Conservation (phyloP, 2,797 vertebrate genomes). For the Nasua narica region DNA sequence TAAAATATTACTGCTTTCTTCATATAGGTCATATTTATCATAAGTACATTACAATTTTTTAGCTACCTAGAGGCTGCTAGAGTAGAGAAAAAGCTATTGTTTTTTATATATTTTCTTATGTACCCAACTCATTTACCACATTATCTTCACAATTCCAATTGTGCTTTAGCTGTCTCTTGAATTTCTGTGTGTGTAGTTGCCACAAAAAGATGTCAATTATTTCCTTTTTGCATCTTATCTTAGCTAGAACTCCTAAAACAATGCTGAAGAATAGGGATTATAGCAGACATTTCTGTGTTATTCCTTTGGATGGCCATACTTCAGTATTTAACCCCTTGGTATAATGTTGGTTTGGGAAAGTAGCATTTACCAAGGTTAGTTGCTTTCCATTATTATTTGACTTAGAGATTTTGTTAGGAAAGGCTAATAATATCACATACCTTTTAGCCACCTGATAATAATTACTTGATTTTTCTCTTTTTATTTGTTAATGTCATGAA, state of each 20-base stretch:
- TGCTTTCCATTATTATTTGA: not conserved
- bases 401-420: slow-evolving; percentile 27
- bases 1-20: slow-evolving; percentile 19
- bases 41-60: not conserved
- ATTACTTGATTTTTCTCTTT: slow-evolving; percentile 4
- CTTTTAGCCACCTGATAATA: not conserved
- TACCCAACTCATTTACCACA: not conserved
- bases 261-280: not conserved
- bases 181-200: not conserved
- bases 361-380: not conserved
- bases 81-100: not conserved
- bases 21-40: not conserved
- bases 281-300: slow-evolving; percentile 5
- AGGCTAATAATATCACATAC: not conserved
- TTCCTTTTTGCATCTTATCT: slow-evolving; percentile 1
- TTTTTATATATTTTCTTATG: not conserved
- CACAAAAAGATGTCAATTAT: slow-evolving; percentile 21
- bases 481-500: slow-evolving; percentile 28
- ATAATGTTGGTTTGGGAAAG: slow-evolving; percentile 38
- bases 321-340: not conserved
- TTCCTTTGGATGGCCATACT: not conserved
- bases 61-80: not conserved
- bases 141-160: not conserved
- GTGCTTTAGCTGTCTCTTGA: not conserved
- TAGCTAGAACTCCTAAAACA: slow-evolving; percentile 8